These are phyloP conservation scores for Macaca mulatta DNA, from an alignment of 2,113 vertebrate species.

Conservation along the genomic window DNA sequence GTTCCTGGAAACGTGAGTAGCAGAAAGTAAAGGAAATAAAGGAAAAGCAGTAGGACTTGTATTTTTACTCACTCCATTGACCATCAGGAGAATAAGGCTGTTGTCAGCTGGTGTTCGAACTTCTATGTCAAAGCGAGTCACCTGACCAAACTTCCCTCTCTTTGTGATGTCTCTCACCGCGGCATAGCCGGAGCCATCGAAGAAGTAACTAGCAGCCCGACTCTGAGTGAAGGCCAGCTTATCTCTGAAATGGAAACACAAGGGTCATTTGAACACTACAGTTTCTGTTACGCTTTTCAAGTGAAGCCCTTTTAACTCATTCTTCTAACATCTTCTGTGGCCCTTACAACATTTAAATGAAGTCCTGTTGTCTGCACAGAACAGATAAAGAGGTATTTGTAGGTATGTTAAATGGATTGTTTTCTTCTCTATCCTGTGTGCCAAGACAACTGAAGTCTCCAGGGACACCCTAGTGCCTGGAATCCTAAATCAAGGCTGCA, in stretches of 20 bases:
- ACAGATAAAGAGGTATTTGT: not conserved
- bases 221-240: slow-evolving; percentile 97
- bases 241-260: slow-evolving; percentile 83
- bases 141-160: slow-evolving; percentile 89
- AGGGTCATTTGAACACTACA: not conserved
- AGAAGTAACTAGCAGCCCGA: slow-evolving; percentile 94
- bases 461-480: not conserved
- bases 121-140: slow-evolving; percentile 97
- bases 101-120: slow-evolving; percentile 93
- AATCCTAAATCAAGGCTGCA: not conserved
- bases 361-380: not conserved
- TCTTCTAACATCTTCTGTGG: not conserved
- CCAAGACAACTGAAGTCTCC: not conserved
- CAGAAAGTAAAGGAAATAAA: not conserved
- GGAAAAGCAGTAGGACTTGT: not conserved
- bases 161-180: slow-evolving; percentile 93
- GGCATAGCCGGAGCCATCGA: slow-evolving; percentile 95
- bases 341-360: not conserved
- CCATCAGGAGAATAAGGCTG: slow-evolving; percentile 93
- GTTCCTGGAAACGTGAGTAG: not conserved
- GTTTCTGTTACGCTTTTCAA: not conserved
- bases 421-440: not conserved
- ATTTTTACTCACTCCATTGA: slow-evolving; percentile 89
- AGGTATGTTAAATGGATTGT: not conserved
- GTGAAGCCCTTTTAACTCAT: not conserved